Evolutionary conservation across 2,888 invertebrate species (phyloP).

Genomic region (Cantharis nigra): DNA sequence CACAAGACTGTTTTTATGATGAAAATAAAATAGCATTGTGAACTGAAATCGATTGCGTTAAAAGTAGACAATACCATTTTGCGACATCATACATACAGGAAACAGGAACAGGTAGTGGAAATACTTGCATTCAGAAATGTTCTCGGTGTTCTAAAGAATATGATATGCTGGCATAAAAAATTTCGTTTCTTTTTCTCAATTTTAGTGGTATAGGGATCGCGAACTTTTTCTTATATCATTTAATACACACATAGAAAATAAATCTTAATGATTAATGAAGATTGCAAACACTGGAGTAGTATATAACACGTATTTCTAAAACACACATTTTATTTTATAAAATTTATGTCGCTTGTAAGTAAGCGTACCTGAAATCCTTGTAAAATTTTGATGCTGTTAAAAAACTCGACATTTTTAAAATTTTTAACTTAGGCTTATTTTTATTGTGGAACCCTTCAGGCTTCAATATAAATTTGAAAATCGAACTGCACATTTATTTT

Average conservation of each 20-base stretch:
- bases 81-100: conserved; percentile 29
- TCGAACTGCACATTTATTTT: no score
- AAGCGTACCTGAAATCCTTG: background rate
- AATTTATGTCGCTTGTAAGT: background rate
- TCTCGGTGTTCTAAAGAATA: conserved; percentile 22
- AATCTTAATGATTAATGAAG: conserved; percentile 37
- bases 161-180: conserved; percentile 13
- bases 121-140: conserved; percentile 30
- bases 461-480: background rate
- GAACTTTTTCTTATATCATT: conserved; percentile 20
- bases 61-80: conserved; percentile 28
- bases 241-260: conserved; percentile 38
- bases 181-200: conserved; percentile 16
- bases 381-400: background rate
- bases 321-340: background rate
- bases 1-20: conserved; percentile 19
- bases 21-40: conserved; percentile 18
- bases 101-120: conserved; percentile 32
- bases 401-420: background rate
- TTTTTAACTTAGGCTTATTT: background rate
- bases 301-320: background rate
- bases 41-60: conserved; percentile 20
- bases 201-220: conserved; percentile 8
- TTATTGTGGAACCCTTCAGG: background rate
- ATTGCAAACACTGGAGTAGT: conserved; percentile 20